phyloP scores from a whole-genome alignment of 2,888 invertebrate species.

The Chironomus tentans region DNA sequence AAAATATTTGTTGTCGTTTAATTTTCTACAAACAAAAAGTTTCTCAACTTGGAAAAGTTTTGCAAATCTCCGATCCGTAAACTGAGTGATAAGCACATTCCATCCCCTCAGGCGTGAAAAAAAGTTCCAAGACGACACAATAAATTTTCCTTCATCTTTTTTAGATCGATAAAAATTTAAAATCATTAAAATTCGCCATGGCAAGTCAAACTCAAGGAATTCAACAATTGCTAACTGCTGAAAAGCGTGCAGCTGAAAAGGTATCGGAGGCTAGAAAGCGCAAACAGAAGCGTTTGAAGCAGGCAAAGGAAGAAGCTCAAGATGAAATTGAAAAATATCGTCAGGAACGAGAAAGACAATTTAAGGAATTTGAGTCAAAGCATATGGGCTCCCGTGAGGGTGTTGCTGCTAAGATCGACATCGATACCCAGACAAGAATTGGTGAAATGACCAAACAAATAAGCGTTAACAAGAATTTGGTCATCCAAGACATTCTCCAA shows the following conservation, averaged over 20 bases:
- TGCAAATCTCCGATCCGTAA: too few species aligned
- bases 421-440: constrained; percentile 68
- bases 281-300: constrained; percentile 86
- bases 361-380: constrained; percentile 82
- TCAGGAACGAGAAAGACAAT: constrained; percentile 75
- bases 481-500: constrained; percentile 64
- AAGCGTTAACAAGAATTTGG: constrained; percentile 59
- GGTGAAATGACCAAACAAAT: constrained; percentile 74
- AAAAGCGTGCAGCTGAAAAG: constrained; percentile 97
- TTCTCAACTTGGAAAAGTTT: too few species aligned
- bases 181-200: constrained; percentile 48
- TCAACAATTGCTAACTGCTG: constrained; percentile 94
- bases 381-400: constrained; percentile 87
- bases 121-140: too few species aligned
- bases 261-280: constrained; percentile 97
- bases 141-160: too few species aligned
- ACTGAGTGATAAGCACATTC: too few species aligned
- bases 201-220: constrained; percentile 99
- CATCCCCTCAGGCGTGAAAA: too few species aligned
- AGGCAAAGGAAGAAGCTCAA: constrained; percentile 95
- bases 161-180: too few species aligned
- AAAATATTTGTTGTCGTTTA: not conserved
- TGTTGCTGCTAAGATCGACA: constrained; percentile 79
- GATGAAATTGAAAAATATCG: constrained; percentile 91
- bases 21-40: not conserved